A percentile compares a stretch with the other conserved stretches of the same genome.
Evolutionary conservation across 2,888 invertebrate genomes (phyloP).

Genomic region (Xanthostigma xanthostigma): DNA sequence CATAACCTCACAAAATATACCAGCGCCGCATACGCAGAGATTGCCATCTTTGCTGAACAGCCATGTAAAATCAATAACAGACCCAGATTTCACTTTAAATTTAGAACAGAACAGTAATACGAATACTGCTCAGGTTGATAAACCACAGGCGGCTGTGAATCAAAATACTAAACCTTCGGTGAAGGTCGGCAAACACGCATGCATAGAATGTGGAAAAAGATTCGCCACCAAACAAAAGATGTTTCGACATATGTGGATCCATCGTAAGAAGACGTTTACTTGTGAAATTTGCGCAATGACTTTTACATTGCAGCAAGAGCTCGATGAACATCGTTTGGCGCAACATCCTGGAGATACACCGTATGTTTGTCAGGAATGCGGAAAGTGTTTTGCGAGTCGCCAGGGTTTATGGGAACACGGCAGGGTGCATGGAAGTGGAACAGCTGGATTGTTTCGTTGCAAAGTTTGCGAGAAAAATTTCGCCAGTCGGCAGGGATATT

Average conservation of each 20-base stretch:
- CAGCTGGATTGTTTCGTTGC: constrained; percentile 31
- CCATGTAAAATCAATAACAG: too few relatives aligned
- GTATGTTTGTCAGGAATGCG: constrained; percentile 29
- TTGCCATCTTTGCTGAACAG: too few relatives aligned
- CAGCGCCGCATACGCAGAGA: too few relatives aligned
- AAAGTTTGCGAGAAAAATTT: constrained; percentile 34
- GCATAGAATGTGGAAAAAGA: constrained; percentile 28
- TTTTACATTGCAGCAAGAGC: constrained; percentile 26
- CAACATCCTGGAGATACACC: constrained; percentile 28
- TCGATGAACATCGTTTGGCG: constrained; percentile 27
- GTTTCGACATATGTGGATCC: constrained; percentile 32
- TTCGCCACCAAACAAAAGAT: constrained; percentile 33
- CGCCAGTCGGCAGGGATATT: constrained; percentile 32
- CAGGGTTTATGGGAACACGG: constrained; percentile 32
- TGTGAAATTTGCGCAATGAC: constrained; percentile 29
- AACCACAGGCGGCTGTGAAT: too few relatives aligned
- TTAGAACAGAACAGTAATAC: too few relatives aligned
- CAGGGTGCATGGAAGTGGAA: constrained; percentile 21
- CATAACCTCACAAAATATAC: too few relatives aligned
- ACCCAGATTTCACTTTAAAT: too few relatives aligned
- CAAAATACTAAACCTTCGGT: constrained; percentile 3
- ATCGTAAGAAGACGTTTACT: constrained; percentile 28
- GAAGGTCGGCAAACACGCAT: constrained; percentile 28
- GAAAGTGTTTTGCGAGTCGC: constrained; percentile 30
- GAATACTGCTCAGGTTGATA: too few relatives aligned